Evolutionary conservation across 53 echinoderm and acorn worm species (phyloP).

Genomic region (Apostichopus leukothele): DNA sequence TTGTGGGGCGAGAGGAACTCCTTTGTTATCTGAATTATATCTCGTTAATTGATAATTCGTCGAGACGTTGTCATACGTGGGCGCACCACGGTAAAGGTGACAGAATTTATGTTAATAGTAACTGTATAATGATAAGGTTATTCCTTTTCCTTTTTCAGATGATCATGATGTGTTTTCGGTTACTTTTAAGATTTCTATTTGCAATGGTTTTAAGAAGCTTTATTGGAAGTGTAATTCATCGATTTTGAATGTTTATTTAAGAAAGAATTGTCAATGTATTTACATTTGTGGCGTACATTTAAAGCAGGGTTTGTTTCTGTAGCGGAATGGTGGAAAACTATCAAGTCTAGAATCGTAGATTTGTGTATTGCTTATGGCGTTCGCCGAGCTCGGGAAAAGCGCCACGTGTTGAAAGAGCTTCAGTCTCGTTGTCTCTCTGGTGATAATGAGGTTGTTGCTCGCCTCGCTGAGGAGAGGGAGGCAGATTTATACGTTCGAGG

Average conservation of each 20-base stretch:
- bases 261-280: background rate
- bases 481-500: too few species aligned
- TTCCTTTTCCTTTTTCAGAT: background rate
- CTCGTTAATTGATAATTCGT: background rate
- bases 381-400: background rate
- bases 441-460: background rate
- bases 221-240: too few species aligned
- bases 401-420: background rate
- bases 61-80: background rate
- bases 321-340: constrained; percentile 6
- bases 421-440: constrained; percentile 15
- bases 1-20: background rate
- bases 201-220: too few species aligned
- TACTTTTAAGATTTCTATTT: too few species aligned
- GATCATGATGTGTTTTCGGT: background rate
- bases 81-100: background rate
- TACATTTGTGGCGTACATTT: background rate
- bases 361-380: background rate
- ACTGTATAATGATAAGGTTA: background rate
- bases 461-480: too few species aligned
- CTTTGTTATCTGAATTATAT: background rate
- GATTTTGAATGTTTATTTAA: background rate
- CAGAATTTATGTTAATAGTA: background rate
- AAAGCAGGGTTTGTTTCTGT: background rate
- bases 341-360: background rate